Evolutionary conservation across 2,888 invertebrate genomes (phyloP), one percentile per base, ranked within the genome.

Genomic region (Amorpha juglandis): DNA sequence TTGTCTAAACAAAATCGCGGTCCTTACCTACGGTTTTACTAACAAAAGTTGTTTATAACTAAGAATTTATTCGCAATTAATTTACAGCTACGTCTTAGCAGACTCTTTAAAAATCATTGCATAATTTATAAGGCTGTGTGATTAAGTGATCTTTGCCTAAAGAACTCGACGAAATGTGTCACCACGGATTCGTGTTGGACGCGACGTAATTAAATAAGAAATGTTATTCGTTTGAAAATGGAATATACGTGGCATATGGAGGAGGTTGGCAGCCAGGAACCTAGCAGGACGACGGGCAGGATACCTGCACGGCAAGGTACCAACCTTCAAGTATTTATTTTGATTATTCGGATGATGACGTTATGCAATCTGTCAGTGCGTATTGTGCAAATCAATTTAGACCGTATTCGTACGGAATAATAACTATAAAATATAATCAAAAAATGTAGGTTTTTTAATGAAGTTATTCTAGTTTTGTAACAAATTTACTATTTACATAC

Each of bases 211-310:
- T 42, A 9, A 12, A 50, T 3, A 14, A 33, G 62, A 65, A 7
- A 65, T 65, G 67, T 47, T 65, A 51, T 51, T 1, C 71, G 69
- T 70, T 78, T 80, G 58, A 92, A 83, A 74, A 93, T 93, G 93
- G 93, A 93, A 90, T 93, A 92, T 79, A 78, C 91, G 68, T 92
- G 92, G 93, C 90, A 91, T 73, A 89, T 92, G 82, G 92, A 91
- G 79, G 91, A 89, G 70, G 75, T 80, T 66, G 75, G 80, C 67
- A 79, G 77, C 67, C 87, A 87, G 77, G 90, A 88, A 67, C 79
- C 79, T 64, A 87, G 76, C 73, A 77, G 80, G 58, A 80, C 88
- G 58, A 75, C 77, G 55, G 72, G 74, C 42, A 80, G 80, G 85
- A 70, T 69, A 80, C 63, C 86, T 83, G 68, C 64, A 82, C 91